These are phyloP conservation scores for Manis pentadactyla DNA, from an alignment of 2,797 vertebrate species.

Conservation along the genomic window DNA sequence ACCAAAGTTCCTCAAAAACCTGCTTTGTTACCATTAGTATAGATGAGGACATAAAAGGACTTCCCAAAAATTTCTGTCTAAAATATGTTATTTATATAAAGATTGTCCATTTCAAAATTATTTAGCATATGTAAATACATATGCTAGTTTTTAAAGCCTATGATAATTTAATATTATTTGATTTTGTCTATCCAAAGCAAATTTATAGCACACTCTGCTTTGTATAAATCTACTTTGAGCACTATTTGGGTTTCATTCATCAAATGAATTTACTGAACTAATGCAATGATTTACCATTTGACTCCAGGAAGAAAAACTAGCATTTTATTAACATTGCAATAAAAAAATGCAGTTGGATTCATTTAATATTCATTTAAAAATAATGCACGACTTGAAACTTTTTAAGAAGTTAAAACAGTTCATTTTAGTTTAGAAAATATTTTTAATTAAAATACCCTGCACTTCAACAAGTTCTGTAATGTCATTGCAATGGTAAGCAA, in stretches of 20 bases:
- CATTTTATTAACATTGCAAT: constrained; percentile 46
- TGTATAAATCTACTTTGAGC: not conserved
- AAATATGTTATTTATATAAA: not conserved
- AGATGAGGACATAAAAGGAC: not conserved
- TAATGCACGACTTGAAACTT: constrained; percentile 2
- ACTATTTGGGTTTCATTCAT: not conserved
- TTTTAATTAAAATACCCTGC: constrained; percentile 67
- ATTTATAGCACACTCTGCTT: not conserved
- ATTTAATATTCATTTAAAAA: constrained; percentile 48
- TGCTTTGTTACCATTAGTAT: not conserved
- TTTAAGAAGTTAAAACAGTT: constrained; percentile 61
- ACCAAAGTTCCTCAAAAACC: not conserved
- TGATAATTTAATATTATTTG: not conserved
- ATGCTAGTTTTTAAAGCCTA: not conserved
- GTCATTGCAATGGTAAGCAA: constrained; percentile 61
- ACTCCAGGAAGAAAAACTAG: not conserved
- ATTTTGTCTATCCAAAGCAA: not conserved
- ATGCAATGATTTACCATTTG: constrained; percentile 16
- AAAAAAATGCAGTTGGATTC: not conserved
- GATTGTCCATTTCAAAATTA: not conserved
- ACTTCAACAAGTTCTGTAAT: constrained; percentile 52
- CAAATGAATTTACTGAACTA: constrained; percentile 21
- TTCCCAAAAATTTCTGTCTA: not conserved
- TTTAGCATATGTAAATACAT: not conserved
- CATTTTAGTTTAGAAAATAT: constrained; percentile 63